Evolutionary conservation across 2,888 invertebrate species (phyloP), one percentile per base, ranked within the genome.

Genomic region (Rhaphigaster nebulosa): DNA sequence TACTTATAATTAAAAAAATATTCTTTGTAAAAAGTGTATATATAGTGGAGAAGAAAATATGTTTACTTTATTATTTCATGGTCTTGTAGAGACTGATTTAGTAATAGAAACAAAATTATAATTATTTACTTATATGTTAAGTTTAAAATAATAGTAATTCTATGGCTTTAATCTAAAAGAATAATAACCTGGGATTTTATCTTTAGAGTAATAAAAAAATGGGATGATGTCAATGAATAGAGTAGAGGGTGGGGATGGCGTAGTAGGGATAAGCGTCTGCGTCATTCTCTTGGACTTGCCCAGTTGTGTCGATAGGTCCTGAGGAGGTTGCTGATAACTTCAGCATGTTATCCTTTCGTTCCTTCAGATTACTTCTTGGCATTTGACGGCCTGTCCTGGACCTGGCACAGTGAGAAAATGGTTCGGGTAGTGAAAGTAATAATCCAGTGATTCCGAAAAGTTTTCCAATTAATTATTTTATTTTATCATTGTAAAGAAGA

Each of bases 401-500:
- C 41, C 80, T 45, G 80, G 26, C 80, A 80, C 80, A n/a, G n/a
- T 84, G 13, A 13, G 4, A 6, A 45, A 84, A 84, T 84, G 84
- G 84, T 45, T 84, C 84, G 84, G 70, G 84, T n/a, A 45, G 84
- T 84, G 84, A 84, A 26, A 45, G n/a, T 45, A 84, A 84, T 45
- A n/a, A 45, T 45, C 18, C 84, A 84, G 84, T 84, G 84, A 50
- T 84, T 84, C 45, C 70, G 3, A 1, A 6, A 20, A 8, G 3
- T 76, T 76, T 76, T 38, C 10, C 8, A 76, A 34, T 38, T 10
- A 34, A 76, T 38, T 23, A 76, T 76, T 15, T 65, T n/a, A 60
- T 60, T 60, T 41, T 41, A 45, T 45, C 20, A 20, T 15, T 3
- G 0, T 84, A 34, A 45, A 84, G 18, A 45, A 84, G 8, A 90